A percentile compares a stretch with the other conserved stretches of the same genome.
phyloP scores from a whole-genome alignment of 2,888 invertebrate genomes.

The Drosophila limbata region DNA sequence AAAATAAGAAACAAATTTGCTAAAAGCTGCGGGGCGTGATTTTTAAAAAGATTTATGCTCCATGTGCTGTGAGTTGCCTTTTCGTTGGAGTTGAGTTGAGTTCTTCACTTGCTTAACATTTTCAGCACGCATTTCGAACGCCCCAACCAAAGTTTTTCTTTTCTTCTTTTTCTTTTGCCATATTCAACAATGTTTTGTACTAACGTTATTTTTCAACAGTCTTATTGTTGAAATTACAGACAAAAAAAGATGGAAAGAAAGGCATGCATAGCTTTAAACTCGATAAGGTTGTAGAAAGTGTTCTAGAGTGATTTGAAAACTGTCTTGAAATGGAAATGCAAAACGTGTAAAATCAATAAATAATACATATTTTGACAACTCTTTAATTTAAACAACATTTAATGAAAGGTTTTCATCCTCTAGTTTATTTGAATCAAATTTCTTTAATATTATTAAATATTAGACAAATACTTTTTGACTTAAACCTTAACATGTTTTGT shows the following conservation, averaged over 20 bases:
- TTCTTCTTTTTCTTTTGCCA: neutral
- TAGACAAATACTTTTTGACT: too few species aligned
- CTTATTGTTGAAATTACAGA: neutral
- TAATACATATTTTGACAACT: neutral
- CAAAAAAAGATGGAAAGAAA: slow-evolving; percentile 17
- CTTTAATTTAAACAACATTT: neutral
- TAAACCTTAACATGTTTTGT: too few species aligned
- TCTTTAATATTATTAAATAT: too few species aligned
- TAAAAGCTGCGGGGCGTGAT: slow-evolving; percentile 23
- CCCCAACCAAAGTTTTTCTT: slow-evolving; percentile 6
- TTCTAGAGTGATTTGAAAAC: slow-evolving; percentile 51
- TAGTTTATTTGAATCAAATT: too few species aligned
- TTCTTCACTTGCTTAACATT: slow-evolving; percentile 48
- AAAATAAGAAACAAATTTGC: slow-evolving; percentile 43
- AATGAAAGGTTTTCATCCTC: too few species aligned
- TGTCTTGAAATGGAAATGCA: neutral
- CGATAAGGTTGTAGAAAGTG: slow-evolving; percentile 69
- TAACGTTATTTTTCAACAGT: slow-evolving; percentile 49
- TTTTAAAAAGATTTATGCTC: slow-evolving; percentile 26
- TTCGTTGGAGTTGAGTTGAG: slow-evolving; percentile 18
- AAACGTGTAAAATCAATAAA: neutral
- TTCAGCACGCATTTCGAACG: slow-evolving; percentile 35
- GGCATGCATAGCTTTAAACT: slow-evolving; percentile 5
- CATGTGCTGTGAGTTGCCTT: slow-evolving; percentile 2
- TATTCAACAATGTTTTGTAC: slow-evolving; percentile 25